Evolutionary conservation across 2,888 invertebrate genomes (phyloP).

Genomic region (Cephus pygmeus): DNA sequence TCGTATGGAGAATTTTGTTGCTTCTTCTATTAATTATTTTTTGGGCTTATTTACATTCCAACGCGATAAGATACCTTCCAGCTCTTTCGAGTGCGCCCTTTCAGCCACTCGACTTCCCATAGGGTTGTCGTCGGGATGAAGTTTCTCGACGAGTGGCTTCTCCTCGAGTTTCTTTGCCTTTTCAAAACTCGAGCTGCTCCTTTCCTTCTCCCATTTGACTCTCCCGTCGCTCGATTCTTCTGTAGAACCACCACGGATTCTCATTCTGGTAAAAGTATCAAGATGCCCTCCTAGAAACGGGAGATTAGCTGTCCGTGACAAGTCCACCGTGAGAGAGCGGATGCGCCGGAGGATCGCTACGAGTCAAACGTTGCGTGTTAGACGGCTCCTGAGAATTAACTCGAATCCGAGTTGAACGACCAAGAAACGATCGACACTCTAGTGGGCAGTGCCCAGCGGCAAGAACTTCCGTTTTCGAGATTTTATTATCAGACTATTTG

Average conservation of each 20-base stretch:
- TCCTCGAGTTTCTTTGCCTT: neutral
- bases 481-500: neutral
- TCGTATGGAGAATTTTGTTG: neutral
- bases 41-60: conserved; percentile 35
- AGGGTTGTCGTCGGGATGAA: conserved; percentile 25
- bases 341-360: conserved; percentile 3
- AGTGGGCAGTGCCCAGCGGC: neutral
- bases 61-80: conserved; percentile 33
- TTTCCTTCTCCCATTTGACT: neutral
- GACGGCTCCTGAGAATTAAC: neutral
- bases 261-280: neutral
- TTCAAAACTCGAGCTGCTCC: neutral
- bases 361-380: neutral
- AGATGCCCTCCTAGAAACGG: neutral
- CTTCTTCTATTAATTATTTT: conserved; percentile 1
- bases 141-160: conserved; percentile 23
- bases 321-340: conserved; percentile 5
- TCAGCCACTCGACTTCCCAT: conserved; percentile 20
- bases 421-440: neutral
- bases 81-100: conserved; percentile 27
- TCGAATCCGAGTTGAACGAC: neutral
- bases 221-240: neutral
- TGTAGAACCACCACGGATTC: neutral
- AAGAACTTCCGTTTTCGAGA: neutral
- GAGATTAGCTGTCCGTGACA: neutral